phyloP scores from a whole-genome alignment of 2,797 vertebrate genomes.

The Tangara arthus region DNA sequence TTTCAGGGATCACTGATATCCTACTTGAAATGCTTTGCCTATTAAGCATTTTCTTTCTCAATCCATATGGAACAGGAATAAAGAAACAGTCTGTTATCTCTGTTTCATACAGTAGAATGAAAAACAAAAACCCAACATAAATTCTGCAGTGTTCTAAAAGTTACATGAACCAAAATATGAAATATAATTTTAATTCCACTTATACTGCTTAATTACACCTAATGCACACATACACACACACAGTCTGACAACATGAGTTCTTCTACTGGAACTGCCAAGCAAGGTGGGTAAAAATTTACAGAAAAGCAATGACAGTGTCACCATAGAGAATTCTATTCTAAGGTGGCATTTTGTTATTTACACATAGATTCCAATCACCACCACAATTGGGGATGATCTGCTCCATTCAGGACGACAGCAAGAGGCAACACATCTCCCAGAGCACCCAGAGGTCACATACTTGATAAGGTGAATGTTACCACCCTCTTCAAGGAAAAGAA shows the following conservation, averaged over 20 bases:
- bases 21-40: neutral
- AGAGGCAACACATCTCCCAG: neutral
- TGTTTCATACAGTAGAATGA: neutral
- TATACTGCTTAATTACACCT: neutral
- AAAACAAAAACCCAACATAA: neutral
- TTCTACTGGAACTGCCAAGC: neutral
- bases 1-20: neutral
- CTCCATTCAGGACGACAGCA: neutral
- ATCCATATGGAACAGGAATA: neutral
- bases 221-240: neutral
- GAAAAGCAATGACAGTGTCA: neutral
- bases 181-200: neutral
- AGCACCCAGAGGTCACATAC: neutral
- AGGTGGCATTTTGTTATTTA: neutral
- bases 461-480: neutral
- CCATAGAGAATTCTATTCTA: neutral
- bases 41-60: neutral
- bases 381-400: rapidly evolving
- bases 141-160: neutral
- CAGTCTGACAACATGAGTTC: neutral
- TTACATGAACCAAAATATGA: neutral
- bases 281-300: neutral
- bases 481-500: neutral
- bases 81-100: neutral
- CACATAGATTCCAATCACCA: rapidly evolving